These are phyloP conservation scores for Thinocorus orbignyianus DNA, from an alignment of 2,113 vertebrate genomes.

Conservation along the genomic window DNA sequence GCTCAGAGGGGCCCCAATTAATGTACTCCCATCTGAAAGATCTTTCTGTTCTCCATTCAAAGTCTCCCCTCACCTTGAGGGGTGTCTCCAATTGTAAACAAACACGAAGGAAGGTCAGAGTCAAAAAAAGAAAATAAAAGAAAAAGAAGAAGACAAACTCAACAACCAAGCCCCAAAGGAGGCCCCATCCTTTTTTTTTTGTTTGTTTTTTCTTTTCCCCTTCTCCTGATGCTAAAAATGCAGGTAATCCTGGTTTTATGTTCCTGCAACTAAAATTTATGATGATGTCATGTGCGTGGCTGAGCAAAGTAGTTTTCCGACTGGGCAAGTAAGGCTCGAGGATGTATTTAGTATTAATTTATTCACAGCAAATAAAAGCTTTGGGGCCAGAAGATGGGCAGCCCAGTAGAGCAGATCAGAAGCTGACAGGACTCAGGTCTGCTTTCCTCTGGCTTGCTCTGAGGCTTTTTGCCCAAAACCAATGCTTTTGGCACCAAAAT, in stretches of 20 bases:
- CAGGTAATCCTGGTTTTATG: conserved; percentile 39
- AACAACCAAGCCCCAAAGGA: background rate
- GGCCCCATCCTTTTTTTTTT: background rate
- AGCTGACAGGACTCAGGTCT: background rate
- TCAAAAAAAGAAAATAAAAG: background rate
- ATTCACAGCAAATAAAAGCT: conserved; percentile 25
- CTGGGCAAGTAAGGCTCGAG: background rate
- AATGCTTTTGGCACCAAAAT: background rate
- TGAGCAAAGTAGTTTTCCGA: conserved; percentile 19
- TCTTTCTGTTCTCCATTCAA: conserved; percentile 8
- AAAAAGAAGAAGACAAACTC: background rate
- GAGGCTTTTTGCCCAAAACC: background rate
- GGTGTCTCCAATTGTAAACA: conserved; percentile 24
- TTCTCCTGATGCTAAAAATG: background rate
- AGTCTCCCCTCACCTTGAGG: background rate
- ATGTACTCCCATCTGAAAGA: background rate
- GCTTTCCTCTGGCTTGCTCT: background rate
- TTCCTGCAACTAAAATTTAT: conserved; percentile 7
- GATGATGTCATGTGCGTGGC: conserved; percentile 27
- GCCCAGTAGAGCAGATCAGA: background rate
- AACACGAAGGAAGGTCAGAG: conserved; percentile 2
- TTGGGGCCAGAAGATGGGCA: background rate
- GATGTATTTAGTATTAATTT: conserved; percentile 12
- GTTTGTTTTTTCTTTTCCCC: background rate
- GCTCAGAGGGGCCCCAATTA: background rate